Percentiles rank a stretch among this genome's conserved stretches.
phyloP scores from a whole-genome alignment of 2,113 vertebrate species.

The Rhabdomys dilectus region DNA sequence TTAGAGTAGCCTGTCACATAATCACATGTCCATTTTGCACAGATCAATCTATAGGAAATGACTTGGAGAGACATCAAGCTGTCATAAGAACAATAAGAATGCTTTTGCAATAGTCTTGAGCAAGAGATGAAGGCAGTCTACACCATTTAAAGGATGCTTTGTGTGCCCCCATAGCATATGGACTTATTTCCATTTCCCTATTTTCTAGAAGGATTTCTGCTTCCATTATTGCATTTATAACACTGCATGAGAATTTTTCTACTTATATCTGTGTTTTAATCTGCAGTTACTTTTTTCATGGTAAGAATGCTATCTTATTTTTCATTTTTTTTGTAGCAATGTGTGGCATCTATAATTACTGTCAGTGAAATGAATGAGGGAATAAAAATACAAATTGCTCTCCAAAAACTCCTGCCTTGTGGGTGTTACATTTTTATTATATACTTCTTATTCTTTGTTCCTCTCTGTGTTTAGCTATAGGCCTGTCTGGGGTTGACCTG shows the following conservation, averaged over 20 bases:
- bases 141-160: not conserved
- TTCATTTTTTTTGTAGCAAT: not conserved
- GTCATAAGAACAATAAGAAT: not conserved
- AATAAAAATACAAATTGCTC: not conserved
- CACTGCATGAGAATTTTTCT: not conserved
- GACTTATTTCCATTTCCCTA: not conserved
- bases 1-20: not conserved
- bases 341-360: not conserved
- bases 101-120: not conserved
- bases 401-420: not conserved
- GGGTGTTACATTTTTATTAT: conserved; percentile 24
- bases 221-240: not conserved
- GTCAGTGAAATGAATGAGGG: conserved; percentile 18
- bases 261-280: not conserved
- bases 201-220: not conserved
- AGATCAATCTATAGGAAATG: not conserved
- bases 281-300: not conserved
- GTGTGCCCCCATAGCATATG: not conserved
- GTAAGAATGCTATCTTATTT: not conserved
- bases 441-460: not conserved
- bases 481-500: not conserved
- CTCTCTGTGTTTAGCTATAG: not conserved
- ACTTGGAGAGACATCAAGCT: not conserved
- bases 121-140: too few species aligned
- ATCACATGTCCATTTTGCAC: not conserved